These are phyloP conservation scores for Perizoma affinitatum DNA, from an alignment of 2,888 invertebrate species.

Conservation along the genomic window DNA sequence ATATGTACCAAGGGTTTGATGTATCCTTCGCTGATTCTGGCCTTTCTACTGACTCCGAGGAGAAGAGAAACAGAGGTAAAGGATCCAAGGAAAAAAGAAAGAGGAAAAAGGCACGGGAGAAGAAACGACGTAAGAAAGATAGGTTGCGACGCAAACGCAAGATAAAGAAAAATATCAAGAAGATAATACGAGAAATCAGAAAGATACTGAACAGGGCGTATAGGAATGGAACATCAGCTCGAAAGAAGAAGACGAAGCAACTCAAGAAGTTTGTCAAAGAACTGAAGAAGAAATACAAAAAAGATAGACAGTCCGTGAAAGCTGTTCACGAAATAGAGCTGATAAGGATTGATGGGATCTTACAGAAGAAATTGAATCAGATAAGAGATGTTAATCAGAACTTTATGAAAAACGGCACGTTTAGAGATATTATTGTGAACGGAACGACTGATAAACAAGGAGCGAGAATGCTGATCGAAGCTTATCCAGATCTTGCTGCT, in stretches of 20 bases:
- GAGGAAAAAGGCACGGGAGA: slow-evolving; percentile 37
- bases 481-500: slow-evolving; percentile 59
- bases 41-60: slow-evolving; percentile 59
- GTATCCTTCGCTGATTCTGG: slow-evolving; percentile 62
- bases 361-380: slow-evolving; percentile 51
- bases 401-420: slow-evolving; percentile 60
- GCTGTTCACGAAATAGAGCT: slow-evolving; percentile 60
- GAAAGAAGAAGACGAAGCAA: slow-evolving; percentile 64
- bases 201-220: slow-evolving; percentile 59
- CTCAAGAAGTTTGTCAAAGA: slow-evolving; percentile 65
- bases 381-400: slow-evolving; percentile 55
- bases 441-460: slow-evolving; percentile 54
- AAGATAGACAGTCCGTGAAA: slow-evolving; percentile 61
- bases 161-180: slow-evolving; percentile 60
- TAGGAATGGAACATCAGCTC: slow-evolving; percentile 57
- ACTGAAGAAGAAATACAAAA: slow-evolving; percentile 62
- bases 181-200: slow-evolving; percentile 59
- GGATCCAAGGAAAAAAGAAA: slow-evolving; percentile 45
- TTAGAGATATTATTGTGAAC: slow-evolving; percentile 61
- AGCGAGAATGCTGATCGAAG: slow-evolving; percentile 53
- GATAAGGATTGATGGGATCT: slow-evolving; percentile 53
- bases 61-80: slow-evolving; percentile 41
- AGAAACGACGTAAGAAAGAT: slow-evolving; percentile 44
- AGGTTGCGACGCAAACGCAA: slow-evolving; percentile 56
- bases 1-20: slow-evolving; percentile 70